Conservation (phyloP, 2,888 invertebrate species). For the Amitus sp. region DNA sequence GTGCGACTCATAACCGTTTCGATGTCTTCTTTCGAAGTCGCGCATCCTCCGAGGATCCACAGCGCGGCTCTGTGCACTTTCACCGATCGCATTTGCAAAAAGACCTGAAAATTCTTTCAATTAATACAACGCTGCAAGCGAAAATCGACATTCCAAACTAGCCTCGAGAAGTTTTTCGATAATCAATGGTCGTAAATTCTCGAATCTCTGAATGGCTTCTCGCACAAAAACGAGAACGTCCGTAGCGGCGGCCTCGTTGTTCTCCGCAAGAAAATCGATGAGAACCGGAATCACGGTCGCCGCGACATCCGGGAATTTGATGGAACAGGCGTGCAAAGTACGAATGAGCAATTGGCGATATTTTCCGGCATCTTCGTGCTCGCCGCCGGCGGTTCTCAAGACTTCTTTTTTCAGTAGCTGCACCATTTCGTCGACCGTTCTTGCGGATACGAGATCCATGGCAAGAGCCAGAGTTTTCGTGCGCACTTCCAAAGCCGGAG, state of each 20-base stretch:
- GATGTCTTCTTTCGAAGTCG: conserved; percentile 81
- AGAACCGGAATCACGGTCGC: conserved; percentile 93
- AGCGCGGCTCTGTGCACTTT: conserved; percentile 93
- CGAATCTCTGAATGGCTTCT: conserved; percentile 95
- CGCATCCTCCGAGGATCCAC: conserved; percentile 98
- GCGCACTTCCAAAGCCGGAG: conserved; percentile 93
- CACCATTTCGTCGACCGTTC: conserved; percentile 96
- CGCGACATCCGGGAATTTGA: conserved; percentile 97
- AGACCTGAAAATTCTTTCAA: conserved; percentile 76
- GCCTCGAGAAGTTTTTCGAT: conserved; percentile 71
- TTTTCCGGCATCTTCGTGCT: conserved; percentile 95
- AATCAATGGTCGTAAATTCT: conserved; percentile 81
- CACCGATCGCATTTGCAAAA: conserved; percentile 88
- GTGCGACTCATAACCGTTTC: conserved; percentile 82
- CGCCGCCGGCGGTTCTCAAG: conserved; percentile 86
- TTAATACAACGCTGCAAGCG: too few relatives aligned
- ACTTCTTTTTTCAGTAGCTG: conserved; percentile 93
- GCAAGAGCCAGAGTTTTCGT: conserved; percentile 85
- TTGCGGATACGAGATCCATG: conserved; percentile 88
- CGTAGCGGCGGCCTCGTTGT: conserved; percentile 87
- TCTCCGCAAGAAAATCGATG: conserved; percentile 91
- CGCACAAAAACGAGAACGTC: conserved; percentile 96
- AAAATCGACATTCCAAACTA: conserved; percentile 8
- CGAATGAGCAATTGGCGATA: conserved; percentile 95
- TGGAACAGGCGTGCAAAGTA: conserved; percentile 92